Conservation (phyloP, 2,888 invertebrate species). For the Acleris holmiana region DNA sequence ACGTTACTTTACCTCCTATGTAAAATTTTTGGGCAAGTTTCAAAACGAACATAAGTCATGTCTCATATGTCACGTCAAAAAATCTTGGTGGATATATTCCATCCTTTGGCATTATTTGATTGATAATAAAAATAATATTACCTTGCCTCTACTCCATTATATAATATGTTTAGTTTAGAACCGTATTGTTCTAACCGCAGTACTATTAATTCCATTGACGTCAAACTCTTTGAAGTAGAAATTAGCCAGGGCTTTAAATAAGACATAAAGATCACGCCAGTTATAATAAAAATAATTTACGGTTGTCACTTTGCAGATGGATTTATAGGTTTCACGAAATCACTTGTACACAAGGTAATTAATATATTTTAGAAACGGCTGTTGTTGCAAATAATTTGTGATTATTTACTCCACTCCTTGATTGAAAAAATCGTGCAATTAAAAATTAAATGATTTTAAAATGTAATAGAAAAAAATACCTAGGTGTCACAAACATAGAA, state of each 20-base stretch:
- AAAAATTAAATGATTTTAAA: too few species aligned
- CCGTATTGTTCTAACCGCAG: conserved; percentile 9
- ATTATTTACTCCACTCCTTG: background rate
- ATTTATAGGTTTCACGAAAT: conserved; percentile 23
- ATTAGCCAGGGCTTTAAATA: conserved; percentile 50
- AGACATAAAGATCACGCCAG: conserved; percentile 44
- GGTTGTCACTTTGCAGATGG: conserved; percentile 17
- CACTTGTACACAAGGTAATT: conserved; percentile 17
- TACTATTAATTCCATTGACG: conserved; percentile 39
- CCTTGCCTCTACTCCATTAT: too few species aligned
- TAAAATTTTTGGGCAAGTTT: too few species aligned
- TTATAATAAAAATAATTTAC: conserved; percentile 33
- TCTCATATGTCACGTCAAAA: too few species aligned
- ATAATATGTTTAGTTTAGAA: background rate
- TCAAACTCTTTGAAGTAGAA: conserved; percentile 49
- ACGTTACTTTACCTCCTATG: too few species aligned
- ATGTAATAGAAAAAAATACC: too few species aligned
- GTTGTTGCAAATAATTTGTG: background rate
- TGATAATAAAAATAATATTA: too few species aligned
- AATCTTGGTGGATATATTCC: too few species aligned
- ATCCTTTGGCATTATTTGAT: too few species aligned
- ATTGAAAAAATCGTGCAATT: too few species aligned
- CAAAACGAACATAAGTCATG: too few species aligned
- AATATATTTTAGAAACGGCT: conserved; percentile 21
- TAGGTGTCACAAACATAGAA: too few species aligned